Conservation (phyloP, 35 echinoderm and acorn worm genomes). For the Apostichopus parvimensis region DNA sequence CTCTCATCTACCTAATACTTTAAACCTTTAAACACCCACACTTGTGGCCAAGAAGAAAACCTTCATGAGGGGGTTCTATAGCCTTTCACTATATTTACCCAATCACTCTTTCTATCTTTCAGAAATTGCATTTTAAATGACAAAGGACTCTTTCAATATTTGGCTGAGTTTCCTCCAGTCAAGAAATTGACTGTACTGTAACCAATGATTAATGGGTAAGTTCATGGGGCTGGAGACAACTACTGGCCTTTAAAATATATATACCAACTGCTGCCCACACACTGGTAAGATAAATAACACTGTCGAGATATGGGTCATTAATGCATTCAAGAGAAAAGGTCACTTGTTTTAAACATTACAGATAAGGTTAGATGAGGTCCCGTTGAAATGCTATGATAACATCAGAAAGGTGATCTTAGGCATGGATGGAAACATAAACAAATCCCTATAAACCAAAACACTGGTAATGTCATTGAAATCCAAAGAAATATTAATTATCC, state of each 20-base stretch:
- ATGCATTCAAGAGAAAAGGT: conserved; percentile 22
- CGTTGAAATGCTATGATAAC: conserved; percentile 15
- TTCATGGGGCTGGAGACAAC: background rate
- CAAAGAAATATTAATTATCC: too few species aligned
- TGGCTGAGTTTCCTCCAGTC: too few species aligned
- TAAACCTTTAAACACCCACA: background rate
- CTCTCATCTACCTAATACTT: too few species aligned
- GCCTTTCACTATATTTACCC: background rate
- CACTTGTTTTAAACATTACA: background rate
- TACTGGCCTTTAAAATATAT: conserved; percentile 10
- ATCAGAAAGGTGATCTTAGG: background rate
- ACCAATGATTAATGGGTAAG: conserved; percentile 16
- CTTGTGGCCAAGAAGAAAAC: background rate
- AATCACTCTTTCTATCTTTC: background rate
- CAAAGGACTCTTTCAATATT: too few species aligned
- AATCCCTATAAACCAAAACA: background rate
- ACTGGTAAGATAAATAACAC: conserved; percentile 29
- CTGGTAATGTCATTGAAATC: too few species aligned
- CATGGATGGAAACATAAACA: background rate
- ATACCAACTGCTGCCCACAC: conserved; percentile 8
- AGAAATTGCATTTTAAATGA: too few species aligned
- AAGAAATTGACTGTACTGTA: background rate
- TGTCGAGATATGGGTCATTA: conserved; percentile 19
- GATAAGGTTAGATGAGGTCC: background rate
- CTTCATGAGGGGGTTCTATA: background rate